Conservation (phyloP, 2,113 vertebrate species). For the Alethe diademata region DNA sequence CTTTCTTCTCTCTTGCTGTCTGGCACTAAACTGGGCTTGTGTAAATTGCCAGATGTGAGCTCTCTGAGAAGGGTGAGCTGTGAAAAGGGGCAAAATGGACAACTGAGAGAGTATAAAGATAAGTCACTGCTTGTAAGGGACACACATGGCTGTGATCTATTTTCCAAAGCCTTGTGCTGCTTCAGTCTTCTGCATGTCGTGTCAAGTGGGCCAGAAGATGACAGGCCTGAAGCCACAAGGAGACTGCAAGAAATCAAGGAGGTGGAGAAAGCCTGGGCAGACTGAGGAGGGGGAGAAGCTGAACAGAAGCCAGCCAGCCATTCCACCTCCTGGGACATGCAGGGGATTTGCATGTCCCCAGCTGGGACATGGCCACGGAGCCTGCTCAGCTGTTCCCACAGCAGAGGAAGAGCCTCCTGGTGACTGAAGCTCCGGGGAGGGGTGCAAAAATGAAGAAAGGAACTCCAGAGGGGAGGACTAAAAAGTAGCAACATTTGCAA, state of each 20-base stretch:
- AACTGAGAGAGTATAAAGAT: too few relatives aligned
- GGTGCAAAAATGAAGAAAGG: too few relatives aligned
- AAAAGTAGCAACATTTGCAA: neutral
- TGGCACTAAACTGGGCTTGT: neutral
- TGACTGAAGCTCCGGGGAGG: neutral
- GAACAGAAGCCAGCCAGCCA: neutral
- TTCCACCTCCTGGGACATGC: neutral
- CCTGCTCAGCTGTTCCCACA: neutral
- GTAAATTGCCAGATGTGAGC: neutral
- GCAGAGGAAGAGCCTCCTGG: neutral
- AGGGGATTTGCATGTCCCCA: neutral
- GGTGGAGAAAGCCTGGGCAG: neutral
- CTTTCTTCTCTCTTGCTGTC: neutral
- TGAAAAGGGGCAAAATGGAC: neutral
- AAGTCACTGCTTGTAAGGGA: neutral
- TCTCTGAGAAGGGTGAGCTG: neutral
- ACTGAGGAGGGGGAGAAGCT: neutral
- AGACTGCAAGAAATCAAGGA: neutral
- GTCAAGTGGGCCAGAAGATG: neutral
- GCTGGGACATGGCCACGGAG: neutral
- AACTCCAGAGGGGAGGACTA: neutral
- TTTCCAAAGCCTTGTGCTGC: neutral
- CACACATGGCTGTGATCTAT: neutral
- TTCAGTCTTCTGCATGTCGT: neutral
- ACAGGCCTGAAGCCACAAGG: neutral